Evolutionary conservation across 2,888 invertebrate genomes (phyloP).

Genomic region (Drosophila atripex): DNA sequence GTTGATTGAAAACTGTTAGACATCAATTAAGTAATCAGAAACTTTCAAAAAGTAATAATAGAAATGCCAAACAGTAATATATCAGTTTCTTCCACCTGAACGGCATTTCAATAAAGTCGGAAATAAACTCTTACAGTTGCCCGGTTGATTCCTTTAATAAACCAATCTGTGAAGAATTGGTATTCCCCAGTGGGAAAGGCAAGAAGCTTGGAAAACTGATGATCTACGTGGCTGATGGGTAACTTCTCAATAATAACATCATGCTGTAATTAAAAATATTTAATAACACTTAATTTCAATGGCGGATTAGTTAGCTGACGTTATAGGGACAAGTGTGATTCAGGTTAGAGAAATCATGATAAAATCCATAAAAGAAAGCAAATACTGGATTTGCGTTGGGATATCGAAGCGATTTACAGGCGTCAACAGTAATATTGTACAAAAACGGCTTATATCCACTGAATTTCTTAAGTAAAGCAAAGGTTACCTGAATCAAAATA

Average conservation of each 20-base stretch:
- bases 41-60: background rate
- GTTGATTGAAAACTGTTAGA: background rate
- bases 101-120: background rate
- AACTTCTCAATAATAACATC: slow-evolving; percentile 33
- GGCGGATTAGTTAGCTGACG: background rate
- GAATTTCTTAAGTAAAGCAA: slow-evolving; percentile 22
- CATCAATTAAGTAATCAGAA: background rate
- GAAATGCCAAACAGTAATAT: background rate
- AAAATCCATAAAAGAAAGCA: slow-evolving; percentile 10
- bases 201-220: slow-evolving; percentile 6
- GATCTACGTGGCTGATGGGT: slow-evolving; percentile 19
- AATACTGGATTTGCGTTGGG: slow-evolving; percentile 9
- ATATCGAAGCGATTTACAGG: slow-evolving; percentile 8
- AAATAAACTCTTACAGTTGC: slow-evolving; percentile 5
- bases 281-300: background rate
- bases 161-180: slow-evolving; percentile 8
- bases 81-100: background rate
- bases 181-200: slow-evolving; percentile 14
- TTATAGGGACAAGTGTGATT: slow-evolving; percentile 14
- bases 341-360: slow-evolving; percentile 12
- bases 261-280: slow-evolving; percentile 12
- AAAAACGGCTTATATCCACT: slow-evolving; percentile 43
- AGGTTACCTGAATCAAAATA: slow-evolving; percentile 18
- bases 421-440: slow-evolving; percentile 34
- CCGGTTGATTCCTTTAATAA: slow-evolving; percentile 1